Conservation (phyloP, 2,888 invertebrate genomes). For the Drosophila koepferae region DNA sequence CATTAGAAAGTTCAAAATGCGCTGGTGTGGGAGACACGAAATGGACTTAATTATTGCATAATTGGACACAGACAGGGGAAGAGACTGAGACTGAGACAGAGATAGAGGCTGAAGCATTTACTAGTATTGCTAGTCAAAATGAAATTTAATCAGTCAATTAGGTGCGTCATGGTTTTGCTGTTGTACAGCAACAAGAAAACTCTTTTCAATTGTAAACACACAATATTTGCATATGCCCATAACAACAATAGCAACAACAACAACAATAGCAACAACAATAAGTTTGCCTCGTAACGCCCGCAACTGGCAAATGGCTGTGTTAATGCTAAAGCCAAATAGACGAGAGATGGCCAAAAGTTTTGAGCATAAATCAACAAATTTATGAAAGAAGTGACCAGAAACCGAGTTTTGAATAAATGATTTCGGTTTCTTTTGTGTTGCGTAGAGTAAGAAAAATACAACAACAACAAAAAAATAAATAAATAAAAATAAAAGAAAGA, state of each 20-base stretch:
- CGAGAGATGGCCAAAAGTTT: slow-evolving; percentile 35
- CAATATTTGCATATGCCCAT: slow-evolving; percentile 59
- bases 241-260: slow-evolving; percentile 29
- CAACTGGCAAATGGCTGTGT: slow-evolving; percentile 50
- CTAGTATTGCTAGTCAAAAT: slow-evolving; percentile 33
- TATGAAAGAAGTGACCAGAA: slow-evolving; percentile 71
- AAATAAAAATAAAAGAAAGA: slow-evolving; percentile 38
- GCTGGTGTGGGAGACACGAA: slow-evolving; percentile 34
- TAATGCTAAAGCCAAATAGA: slow-evolving; percentile 60
- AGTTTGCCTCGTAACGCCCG: slow-evolving; percentile 35
- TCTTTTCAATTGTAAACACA: slow-evolving; percentile 32
- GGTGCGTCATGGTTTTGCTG: slow-evolving; percentile 18
- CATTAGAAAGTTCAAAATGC: slow-evolving; percentile 65
- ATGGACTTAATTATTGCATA: slow-evolving; percentile 54
- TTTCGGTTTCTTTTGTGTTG: slow-evolving; percentile 74
- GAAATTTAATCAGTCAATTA: slow-evolving; percentile 45
- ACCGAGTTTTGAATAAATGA: slow-evolving; percentile 74
- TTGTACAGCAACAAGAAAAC: slow-evolving; percentile 11
- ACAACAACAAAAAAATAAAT: slow-evolving; percentile 35
- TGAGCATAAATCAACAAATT: slow-evolving; percentile 46
- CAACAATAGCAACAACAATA: not conserved
- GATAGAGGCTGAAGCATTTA: slow-evolving; percentile 21
- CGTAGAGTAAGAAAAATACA: slow-evolving; percentile 21
- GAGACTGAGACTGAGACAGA: not conserved
- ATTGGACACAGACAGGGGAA: slow-evolving; percentile 22